Base-by-base conservation (phyloP, 2,113 vertebrate genomes). In the Globicephala melas region DNA sequence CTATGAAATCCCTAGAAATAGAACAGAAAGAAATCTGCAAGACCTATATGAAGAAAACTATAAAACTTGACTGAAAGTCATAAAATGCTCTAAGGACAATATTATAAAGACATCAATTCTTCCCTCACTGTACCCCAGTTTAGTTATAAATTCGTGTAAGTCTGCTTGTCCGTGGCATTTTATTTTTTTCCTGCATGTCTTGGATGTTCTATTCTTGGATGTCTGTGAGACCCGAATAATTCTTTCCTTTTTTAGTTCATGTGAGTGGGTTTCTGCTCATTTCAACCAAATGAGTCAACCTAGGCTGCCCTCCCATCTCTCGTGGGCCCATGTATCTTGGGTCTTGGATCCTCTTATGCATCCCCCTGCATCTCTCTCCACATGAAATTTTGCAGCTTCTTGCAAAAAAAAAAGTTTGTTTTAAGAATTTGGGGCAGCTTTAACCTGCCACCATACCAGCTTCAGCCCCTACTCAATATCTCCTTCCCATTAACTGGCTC, bases 141-240 rank as follows among this genome's bases (percentile, higher is more conserved):
- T 95, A 88, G 73, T 89, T 77, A 79, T 82, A 94, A 89, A 93
- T 47, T 55, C 23, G 7, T n/a, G 36, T 44, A 65, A 89, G 80
- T 83, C 68, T 74, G 53, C 73, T n/a, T 89, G 53, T 76, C 79
- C 0, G 0, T 60, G 31, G 17, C 0, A 0, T 65, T 92, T 73
- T 76, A 0, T 58, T 74, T 76, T 89, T 76, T 36, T 79, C 63
- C 17, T 38, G 38, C 44, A 63, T n/a, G 8, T 84, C 71, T 95
- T 89, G 31, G 15, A 8, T 60, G 36, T 62, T 65, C 83, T 92
- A 31, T 86, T 97, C 53, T 70, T 71, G 63, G 80, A 28, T 26
- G 17, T 74, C 88, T 68, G 26, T 67, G 63, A 62, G 28, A 68
- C 94, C 80, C 63, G 55, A 93, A 41, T 79, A 90, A 87, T 71